Evolutionary conservation across 2,113 vertebrate species (phyloP), one percentile per base, ranked within the genome.

Genomic region (Tragelaphus buxtoni): DNA sequence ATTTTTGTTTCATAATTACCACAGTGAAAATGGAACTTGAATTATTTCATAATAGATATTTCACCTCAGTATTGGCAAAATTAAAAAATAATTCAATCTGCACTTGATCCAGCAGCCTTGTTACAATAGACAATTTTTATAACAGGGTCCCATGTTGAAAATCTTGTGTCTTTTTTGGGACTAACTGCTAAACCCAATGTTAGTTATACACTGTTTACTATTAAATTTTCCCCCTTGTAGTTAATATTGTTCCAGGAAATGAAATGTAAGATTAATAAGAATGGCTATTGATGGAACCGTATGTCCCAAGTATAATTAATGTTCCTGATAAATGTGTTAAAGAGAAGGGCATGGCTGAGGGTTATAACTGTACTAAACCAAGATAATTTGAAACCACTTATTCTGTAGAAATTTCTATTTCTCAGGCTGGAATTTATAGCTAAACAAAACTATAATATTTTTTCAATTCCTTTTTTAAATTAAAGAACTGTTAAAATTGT

Each of bases 231-330:
- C n/a, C 53, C 28, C 45, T 80, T 77, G 89, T 90, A 35, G 76
- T 96, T 96, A 96, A 95, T 95, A 97, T 74, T 90, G 56, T 65
- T 90, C 26, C 69, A 95, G 96, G 90, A 97, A 98, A 97, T 96
- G 88, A 97, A 97, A 97, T 97, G 92, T 79, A 98, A 97, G 88
- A 96, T 98, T 96, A 97, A 97, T 97, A 83, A 96, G 90, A 88
- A 76, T 95, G 60, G 53, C n/a, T 82, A 80, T 11, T 85, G 84
- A 77, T 90, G 76, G 90, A 90, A 45, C 72, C 69, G 26, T 90
- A 74, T 96, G 93, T 88, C 74, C 39, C 47, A 91, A 77, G 30
- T 77, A 30, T 94, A 97, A 96, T 96, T 97, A 95, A 51, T 91
- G 80, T 82, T 84, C 53, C 79, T 63, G 51, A 86, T 92, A 97